Evolutionary conservation across 2,888 invertebrate genomes (phyloP), one percentile per base, ranked within the genome.

Genomic region (Odontomyia ornata): DNA sequence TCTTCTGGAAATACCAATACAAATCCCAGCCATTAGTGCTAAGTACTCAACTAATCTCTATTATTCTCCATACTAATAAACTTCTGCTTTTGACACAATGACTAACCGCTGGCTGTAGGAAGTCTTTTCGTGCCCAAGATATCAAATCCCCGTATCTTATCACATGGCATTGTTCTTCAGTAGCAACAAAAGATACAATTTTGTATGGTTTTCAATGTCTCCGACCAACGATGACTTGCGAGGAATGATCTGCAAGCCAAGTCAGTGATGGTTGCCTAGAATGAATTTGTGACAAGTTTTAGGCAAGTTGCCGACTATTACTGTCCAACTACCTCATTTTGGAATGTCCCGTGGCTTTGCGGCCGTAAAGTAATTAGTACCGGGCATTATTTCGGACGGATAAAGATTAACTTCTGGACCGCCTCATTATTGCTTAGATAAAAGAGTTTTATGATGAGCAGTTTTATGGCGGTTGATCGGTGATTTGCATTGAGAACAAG

Each of bases 61-160:
- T 69, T 69, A 46, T 57, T 73, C 60, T 21, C 57, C 11, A 60
- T 57, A 62, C 62, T 79, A 79, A 79, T 79, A 77, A 79, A 77
- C 79, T 76, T 77, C 76, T 79, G 77, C 77, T 79, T 77, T 62
- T 77, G 79, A 75, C 79, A 77, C 60, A 27, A 27, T 18, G 27
- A 43, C 43, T 43, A 60, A 28, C 27, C 60, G 21, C 23, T 67
- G 21, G 25, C 76, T 15, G 57, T 67, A 57, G 67, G 69, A 76
- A 52, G 76, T 69, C 76, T 60, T 52, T 76, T 52, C 27, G 11
- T 46, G n/a, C 64, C 27, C 27, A 60, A 60, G 60, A 60, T 23
- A 60, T 60, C 23, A 9, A 3, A 9, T 36, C 36, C 36, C 60
- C 21, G 11, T 25, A 60, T 64, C 30, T 64, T 23, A 30, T 64